Evolutionary conservation across 2,888 invertebrate species (phyloP), one percentile per base, ranked within the genome.

Genomic region (Xylota segnis): DNA sequence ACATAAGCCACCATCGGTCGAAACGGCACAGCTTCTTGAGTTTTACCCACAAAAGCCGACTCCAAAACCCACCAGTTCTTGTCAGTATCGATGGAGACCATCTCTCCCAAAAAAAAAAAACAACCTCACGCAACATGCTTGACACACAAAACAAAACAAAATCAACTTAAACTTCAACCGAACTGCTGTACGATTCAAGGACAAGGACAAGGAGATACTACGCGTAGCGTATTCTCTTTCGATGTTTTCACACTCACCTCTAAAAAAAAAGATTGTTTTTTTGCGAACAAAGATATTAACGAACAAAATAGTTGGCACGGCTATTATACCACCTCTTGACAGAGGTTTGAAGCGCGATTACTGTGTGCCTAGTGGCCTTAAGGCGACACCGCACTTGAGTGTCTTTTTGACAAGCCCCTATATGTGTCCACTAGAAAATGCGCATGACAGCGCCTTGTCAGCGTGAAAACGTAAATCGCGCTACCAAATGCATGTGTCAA

Each of bases 151-250:
- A 27, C 27, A 16, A 63, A 52, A 40, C 14, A 52, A 43, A 71
- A 14, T 58, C 59, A 27, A 18, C 56, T 58, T 45, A 58, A 75
- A 56, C 74, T 74, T 52, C 54, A 54, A 43, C 40, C 43, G 40
- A 61, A 52, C 63, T 75, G 52, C 27, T 29, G 65, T 66, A 37
- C 56, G 27, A 66, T 66, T 75, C 75, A 75, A 75, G 75, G 75
- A 75, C 75, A 75, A 75, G 75, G 75, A 56, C 66, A 75, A 75
- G 63, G 65, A 40, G 65, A 63, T 45, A 40, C 45, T n/a, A n/a
- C n/a, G n/a, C n/a, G n/a, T n/a, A n/a, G 9, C 37, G 59, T 27
- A 29, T 58, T 65, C 47, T 18, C 54, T 29, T 74, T 63, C 50
- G 18, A 12, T 37, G 7, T 40, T 61, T 63, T 40, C 58, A 34